Conservation (phyloP, 2,888 invertebrate genomes). For the Spilarctia lutea region DNA sequence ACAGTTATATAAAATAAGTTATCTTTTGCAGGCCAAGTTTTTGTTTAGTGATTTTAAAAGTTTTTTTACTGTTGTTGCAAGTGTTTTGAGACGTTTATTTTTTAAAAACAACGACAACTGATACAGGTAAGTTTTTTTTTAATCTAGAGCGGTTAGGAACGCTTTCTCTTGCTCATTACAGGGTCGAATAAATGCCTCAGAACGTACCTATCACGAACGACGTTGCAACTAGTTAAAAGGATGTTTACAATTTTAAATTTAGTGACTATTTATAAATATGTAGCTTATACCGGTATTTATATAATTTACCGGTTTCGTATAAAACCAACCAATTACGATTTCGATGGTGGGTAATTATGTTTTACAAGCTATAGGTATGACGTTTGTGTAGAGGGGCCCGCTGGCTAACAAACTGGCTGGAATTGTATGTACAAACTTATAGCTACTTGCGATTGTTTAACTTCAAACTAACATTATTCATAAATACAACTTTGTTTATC, state of each 20-base stretch:
- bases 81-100: slow-evolving; percentile 57
- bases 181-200: slow-evolving; percentile 55
- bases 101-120: slow-evolving; percentile 66
- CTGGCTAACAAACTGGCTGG: slow-evolving; percentile 1
- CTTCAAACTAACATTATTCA: not conserved
- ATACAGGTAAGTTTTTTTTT: slow-evolving; percentile 70
- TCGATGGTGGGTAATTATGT: slow-evolving; percentile 18
- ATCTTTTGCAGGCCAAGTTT: slow-evolving; percentile 69
- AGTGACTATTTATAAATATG: slow-evolving; percentile 19
- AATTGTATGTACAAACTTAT: slow-evolving; percentile 1
- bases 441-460: slow-evolving; percentile 8
- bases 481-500: not conserved
- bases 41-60: slow-evolving; percentile 63
- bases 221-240: slow-evolving; percentile 10
- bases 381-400: slow-evolving; percentile 37
- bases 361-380: not conserved
- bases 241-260: slow-evolving; percentile 18
- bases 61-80: slow-evolving; percentile 52
- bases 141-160: slow-evolving; percentile 46
- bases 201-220: slow-evolving; percentile 19
- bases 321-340: slow-evolving; percentile 30
- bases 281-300: slow-evolving; percentile 23
- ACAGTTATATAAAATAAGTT: slow-evolving; percentile 78
- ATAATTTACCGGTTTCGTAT: slow-evolving; percentile 38
- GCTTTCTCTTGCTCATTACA: slow-evolving; percentile 55